Evolutionary conservation across 2,888 invertebrate species (phyloP).

Genomic region (Ashinkailepas kermadecensis): DNA sequence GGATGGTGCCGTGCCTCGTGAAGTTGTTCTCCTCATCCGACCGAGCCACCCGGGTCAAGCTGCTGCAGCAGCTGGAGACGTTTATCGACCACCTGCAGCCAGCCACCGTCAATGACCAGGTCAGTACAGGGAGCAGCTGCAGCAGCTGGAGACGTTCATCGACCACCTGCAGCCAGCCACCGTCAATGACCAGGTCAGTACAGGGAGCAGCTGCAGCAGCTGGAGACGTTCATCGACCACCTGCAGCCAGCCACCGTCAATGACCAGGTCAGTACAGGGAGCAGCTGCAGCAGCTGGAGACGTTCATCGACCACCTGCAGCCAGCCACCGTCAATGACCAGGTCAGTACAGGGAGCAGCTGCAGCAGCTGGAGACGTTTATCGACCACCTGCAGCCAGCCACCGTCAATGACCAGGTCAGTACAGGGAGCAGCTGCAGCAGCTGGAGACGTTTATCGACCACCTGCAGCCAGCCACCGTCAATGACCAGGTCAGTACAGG

Average conservation of each 20-base stretch:
- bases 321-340: constrained; percentile 73
- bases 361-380: constrained; percentile 85
- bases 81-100: constrained; percentile 58
- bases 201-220: constrained; percentile 73
- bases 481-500: constrained; percentile 67
- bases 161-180: constrained; percentile 51
- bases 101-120: constrained; percentile 76
- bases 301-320: constrained; percentile 60
- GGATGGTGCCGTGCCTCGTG: constrained; percentile 94
- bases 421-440: constrained; percentile 71
- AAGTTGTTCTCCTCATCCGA: constrained; percentile 94
- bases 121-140: constrained; percentile 57
- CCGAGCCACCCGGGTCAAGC: constrained; percentile 84
- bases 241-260: constrained; percentile 61
- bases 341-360: constrained; percentile 57
- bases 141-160: constrained; percentile 81
- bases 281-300: constrained; percentile 84
- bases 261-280: constrained; percentile 61
- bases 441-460: constrained; percentile 70
- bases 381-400: constrained; percentile 50
- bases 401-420: constrained; percentile 76
- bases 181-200: constrained; percentile 73
- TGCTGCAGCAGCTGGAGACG: constrained; percentile 86
- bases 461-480: constrained; percentile 54
- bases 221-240: constrained; percentile 70